Conservation (phyloP, 2,797 vertebrate genomes). For the Lindbergichthys nudifrons region DNA sequence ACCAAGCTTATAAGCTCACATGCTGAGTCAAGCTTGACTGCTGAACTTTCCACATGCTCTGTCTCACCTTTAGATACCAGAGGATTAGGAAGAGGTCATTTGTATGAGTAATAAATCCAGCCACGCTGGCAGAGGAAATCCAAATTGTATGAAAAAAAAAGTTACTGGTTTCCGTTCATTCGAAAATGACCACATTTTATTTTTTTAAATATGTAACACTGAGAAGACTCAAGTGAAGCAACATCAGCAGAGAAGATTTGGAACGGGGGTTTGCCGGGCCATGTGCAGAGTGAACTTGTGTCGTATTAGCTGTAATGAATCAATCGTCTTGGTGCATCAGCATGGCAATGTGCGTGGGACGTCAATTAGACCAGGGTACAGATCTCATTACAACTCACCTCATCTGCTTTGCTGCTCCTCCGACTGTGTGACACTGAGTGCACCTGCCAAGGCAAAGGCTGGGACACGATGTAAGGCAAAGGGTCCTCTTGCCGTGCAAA, state of each 20-base stretch:
- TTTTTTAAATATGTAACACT: background rate
- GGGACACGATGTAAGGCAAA: conserved; percentile 87
- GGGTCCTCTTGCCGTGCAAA: conserved; percentile 78
- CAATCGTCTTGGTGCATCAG: background rate
- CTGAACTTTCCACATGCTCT: conserved; percentile 27
- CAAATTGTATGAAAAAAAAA: background rate
- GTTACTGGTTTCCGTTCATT: background rate
- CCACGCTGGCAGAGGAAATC: background rate
- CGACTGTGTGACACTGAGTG: conserved; percentile 88
- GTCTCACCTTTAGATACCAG: conserved; percentile 12
- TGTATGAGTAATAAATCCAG: background rate
- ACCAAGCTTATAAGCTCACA: conserved; percentile 28
- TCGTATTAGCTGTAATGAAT: background rate
- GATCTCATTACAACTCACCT: conserved; percentile 76
- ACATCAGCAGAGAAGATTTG: background rate
- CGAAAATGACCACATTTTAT: background rate
- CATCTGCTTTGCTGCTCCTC: conserved; percentile 85
- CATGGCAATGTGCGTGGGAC: background rate
- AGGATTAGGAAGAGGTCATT: conserved; percentile 10
- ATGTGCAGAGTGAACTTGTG: background rate
- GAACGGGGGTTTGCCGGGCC: background rate
- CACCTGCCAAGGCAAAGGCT: conserved; percentile 91
- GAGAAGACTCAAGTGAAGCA: background rate
- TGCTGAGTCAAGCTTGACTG: conserved; percentile 43
- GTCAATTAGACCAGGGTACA: background rate